These are phyloP conservation scores for Autographa gamma DNA, from an alignment of 2,888 invertebrate genomes.

Conservation along the genomic window DNA sequence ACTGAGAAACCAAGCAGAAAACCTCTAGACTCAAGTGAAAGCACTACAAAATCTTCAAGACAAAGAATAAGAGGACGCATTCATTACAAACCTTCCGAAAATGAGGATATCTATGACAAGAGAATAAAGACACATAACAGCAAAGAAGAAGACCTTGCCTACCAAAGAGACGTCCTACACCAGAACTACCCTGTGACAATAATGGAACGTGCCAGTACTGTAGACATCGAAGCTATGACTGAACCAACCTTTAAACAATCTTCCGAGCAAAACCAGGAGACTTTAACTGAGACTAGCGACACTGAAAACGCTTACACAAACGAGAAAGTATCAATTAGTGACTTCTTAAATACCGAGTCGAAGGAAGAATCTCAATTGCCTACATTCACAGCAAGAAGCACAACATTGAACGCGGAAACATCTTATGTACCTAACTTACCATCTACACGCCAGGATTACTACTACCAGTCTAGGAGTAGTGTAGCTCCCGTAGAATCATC, in stretches of 20 bases:
- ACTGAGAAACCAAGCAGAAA: slow-evolving; percentile 76
- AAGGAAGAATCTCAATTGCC: slow-evolving; percentile 65
- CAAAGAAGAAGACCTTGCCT: slow-evolving; percentile 86
- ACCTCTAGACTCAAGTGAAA: slow-evolving; percentile 71
- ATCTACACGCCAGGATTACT: slow-evolving; percentile 69
- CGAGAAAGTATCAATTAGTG: slow-evolving; percentile 76
- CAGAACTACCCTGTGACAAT: slow-evolving; percentile 90
- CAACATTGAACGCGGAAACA: slow-evolving; percentile 68
- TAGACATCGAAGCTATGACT: slow-evolving; percentile 84
- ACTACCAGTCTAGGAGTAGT: slow-evolving; percentile 72
- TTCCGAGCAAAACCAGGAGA: slow-evolving; percentile 66
- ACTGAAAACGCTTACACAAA: slow-evolving; percentile 84
- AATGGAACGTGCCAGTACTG: slow-evolving; percentile 84
- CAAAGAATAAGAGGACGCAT: slow-evolving; percentile 85
- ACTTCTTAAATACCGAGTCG: slow-evolving; percentile 64
- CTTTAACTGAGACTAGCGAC: slow-evolving; percentile 71
- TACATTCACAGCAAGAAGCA: slow-evolving; percentile 65
- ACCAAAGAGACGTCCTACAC: slow-evolving; percentile 90
- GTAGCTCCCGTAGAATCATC: slow-evolving; percentile 69
- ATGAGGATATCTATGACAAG: slow-evolving; percentile 75
- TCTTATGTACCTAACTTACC: slow-evolving; percentile 69
- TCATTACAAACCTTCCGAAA: slow-evolving; percentile 84
- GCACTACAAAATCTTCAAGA: slow-evolving; percentile 76
- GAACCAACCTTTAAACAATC: slow-evolving; percentile 74
- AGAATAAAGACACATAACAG: slow-evolving; percentile 66